Base-by-base conservation (phyloP, 92 coral and sea anemone species). In the Palythoa grandis region DNA sequence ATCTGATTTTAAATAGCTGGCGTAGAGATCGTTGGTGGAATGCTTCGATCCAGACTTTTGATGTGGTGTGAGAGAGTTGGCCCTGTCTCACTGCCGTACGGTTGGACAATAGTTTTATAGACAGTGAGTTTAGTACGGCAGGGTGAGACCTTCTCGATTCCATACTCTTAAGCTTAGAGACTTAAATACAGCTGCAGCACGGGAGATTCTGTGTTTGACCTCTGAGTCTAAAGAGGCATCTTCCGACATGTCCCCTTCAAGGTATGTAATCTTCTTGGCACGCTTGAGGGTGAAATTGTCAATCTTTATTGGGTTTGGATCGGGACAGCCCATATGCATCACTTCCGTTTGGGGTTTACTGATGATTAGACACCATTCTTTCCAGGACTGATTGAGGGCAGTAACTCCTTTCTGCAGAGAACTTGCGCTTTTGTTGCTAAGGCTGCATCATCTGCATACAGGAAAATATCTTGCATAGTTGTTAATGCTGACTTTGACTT, bases 201-300 rank as follows among this genome's bases (percentile, higher is more conserved):
- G 13, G 13, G 63, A 57, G 63, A 12, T 57, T 57, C 63, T 8
- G 13, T 13, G 63, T 13, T 57, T 57, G 16, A 57, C 16, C 16
- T 57, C 16, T 57, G 63, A 13, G 63, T 57, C 16, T 13, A 57
- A 13, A 57, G 63, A 9, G 15, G 16, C 13, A 57, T 57, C 63
- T 57, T 57, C 83, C 7, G 83, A 52, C 60, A 78, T 13, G 40
- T 78, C 60, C n/a, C 83, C 83, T 5, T 73, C 83, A 57, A 52
- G 83, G 68, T 78, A 78, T 57, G 83, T 78, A 57, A 78, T 15
- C 47, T 13, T 56, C 68, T 52, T 78, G 83, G 83, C 72, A 22
- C 83, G 72, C 40, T 50, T 78, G 0, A 78, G 83, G n/a, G 48
- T 56, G n/a, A 56, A 50, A 11, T 56, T 1, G 40, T 78, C 83